Base-by-base conservation (phyloP, 2,888 invertebrate species). In the Drepana falcataria region DNA sequence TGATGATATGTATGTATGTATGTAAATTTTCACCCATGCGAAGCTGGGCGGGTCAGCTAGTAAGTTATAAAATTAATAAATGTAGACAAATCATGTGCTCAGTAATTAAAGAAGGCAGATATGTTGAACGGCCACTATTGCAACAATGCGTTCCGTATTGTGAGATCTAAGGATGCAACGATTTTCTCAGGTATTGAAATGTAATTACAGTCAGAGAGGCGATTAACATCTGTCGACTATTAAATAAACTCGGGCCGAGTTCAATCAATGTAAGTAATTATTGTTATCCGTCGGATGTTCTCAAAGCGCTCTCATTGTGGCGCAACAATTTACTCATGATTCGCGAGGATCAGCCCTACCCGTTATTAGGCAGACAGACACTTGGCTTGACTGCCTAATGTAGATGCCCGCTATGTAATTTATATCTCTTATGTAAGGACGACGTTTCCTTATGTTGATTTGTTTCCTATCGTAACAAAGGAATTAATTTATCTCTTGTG, bases 151-250 rank as follows among this genome's bases (percentile, higher is more conserved):
- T 67, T 71, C 70, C 68, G 65, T 64, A 59, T 67, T 59, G 68
- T 65, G 58, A 66, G 59, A 60, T 68, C 65, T 65, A 68, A 59
- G 69, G 66, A 68, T 74, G 79, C 77, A 77, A 76, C 75, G 83
- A 87, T 91, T 90, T 91, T 87, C 87, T 83, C 77, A 83, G 79
- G 80, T 84, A 85, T 86, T 83, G 80, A 87, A 83, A 75, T 78
- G 79, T 87, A 90, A 91, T 90, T 91, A 87, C 87, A 85, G 85
- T 66, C 78, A 74, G 81, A 75, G 77, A 77, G 70, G 73, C 90
- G 89, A 89, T 91, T 89, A 89, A 90, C 91, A 91, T 89, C 90
- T 91, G 91, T 87, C 85, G 86, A 88, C 89, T 89, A 87, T 88
- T 87, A 89, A 85, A 89, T 88, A 85, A 88, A 87, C 79, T 83